Evolutionary conservation across 2,888 invertebrate species (phyloP).

Genomic region (Apodemia hepburni): DNA sequence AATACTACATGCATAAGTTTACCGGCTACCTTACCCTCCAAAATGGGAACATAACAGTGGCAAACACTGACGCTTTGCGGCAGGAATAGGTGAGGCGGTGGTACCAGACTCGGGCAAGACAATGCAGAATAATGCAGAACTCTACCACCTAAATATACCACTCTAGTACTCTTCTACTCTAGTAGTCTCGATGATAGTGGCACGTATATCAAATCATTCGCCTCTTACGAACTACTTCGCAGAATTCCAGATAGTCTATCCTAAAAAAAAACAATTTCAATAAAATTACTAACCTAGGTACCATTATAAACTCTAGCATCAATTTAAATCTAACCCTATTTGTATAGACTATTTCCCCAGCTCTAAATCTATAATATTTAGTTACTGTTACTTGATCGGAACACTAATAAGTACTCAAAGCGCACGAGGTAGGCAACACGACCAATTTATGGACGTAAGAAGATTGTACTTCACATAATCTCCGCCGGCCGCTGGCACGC

Average conservation of each 20-base stretch:
- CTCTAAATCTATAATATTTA: slow-evolving; percentile 8
- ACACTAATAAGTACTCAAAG: slow-evolving; percentile 47
- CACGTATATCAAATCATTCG: too few relatives aligned
- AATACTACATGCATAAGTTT: too few relatives aligned
- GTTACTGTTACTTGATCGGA: slow-evolving; percentile 11
- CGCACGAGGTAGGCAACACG: slow-evolving; percentile 42
- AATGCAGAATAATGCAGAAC: too few relatives aligned
- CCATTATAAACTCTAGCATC: slow-evolving; percentile 1
- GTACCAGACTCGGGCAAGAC: too few relatives aligned
- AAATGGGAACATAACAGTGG: too few relatives aligned
- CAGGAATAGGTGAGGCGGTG: too few relatives aligned
- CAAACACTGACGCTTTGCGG: too few relatives aligned
- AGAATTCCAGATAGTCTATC: neutral
- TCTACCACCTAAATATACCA: too few relatives aligned
- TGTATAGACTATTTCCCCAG: slow-evolving; percentile 3
- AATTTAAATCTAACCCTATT: neutral
- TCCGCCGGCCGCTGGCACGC: slow-evolving; percentile 39
- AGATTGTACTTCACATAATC: slow-evolving; percentile 58
- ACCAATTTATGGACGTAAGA: slow-evolving; percentile 66
- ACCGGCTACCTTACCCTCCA: neutral
- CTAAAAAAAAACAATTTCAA: too few relatives aligned
- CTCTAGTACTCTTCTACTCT: too few relatives aligned
- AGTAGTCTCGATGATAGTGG: too few relatives aligned
- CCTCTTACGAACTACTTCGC: too few relatives aligned
- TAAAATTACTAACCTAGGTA: neutral